Evolutionary conservation across 2,113 vertebrate genomes (phyloP).

Genomic region (Calonectris borealis): DNA sequence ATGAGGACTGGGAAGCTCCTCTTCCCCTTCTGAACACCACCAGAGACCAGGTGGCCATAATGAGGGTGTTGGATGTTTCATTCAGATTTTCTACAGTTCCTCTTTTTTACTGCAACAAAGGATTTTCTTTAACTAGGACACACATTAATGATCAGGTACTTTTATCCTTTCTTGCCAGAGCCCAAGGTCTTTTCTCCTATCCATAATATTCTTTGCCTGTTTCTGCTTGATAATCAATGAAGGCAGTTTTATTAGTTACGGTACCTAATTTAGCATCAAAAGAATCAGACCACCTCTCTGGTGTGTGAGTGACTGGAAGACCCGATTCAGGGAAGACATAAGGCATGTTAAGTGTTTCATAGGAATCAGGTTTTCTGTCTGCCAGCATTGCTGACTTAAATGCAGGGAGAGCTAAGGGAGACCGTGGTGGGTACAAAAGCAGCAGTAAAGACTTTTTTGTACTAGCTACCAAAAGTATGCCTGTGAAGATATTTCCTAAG

Average conservation of each 20-base stretch:
- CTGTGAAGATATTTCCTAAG: constrained; percentile 41
- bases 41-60: not conserved
- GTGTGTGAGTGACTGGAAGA: constrained; percentile 17
- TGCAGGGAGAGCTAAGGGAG: not conserved
- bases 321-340: not conserved
- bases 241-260: constrained; percentile 25
- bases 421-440: constrained; percentile 9
- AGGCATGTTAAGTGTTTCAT: not conserved
- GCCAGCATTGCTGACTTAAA: not conserved
- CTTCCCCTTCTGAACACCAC: not conserved
- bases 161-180: constrained; percentile 31
- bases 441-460: constrained; percentile 19
- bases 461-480: constrained; percentile 23
- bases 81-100: not conserved
- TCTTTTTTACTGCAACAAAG: constrained; percentile 34
- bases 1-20: not conserved
- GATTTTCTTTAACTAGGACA: constrained; percentile 46
- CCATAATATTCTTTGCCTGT: not conserved
- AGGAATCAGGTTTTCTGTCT: not conserved
- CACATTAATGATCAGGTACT: not conserved
- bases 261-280: constrained; percentile 51
- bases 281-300: constrained; percentile 49
- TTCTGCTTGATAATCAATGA: constrained; percentile 22
- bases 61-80: not conserved
- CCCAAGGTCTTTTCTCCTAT: constrained; percentile 1